Conservation (phyloP, 1,140 invertebrate species). For the Drosophila truncata region DNA sequence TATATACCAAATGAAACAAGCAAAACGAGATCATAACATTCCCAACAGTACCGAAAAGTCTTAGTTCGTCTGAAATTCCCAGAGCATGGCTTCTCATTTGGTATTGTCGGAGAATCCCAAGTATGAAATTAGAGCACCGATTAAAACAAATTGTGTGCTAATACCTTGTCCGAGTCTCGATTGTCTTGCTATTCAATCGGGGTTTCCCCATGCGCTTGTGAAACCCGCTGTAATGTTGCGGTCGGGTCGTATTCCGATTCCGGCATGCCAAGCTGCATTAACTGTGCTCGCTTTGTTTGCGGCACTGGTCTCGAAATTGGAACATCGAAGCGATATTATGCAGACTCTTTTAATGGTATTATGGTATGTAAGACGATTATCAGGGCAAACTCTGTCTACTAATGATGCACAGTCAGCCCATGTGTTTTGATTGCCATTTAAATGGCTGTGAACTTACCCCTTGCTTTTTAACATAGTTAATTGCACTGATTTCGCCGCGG, state of each 20-base stretch:
- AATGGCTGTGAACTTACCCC: conserved; percentile 65
- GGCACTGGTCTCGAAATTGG: conserved; percentile 57
- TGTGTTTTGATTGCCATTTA: conserved; percentile 7
- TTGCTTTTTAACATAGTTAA: conserved; percentile 72
- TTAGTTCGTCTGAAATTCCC: background rate
- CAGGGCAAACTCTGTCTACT: conserved; percentile 13
- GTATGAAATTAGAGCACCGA: conserved; percentile 21
- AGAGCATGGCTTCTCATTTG: background rate
- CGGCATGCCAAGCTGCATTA: conserved; percentile 17
- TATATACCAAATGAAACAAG: background rate
- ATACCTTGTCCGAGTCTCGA: conserved; percentile 58
- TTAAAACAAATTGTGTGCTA: conserved; percentile 73
- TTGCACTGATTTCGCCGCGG: conserved; percentile 76
- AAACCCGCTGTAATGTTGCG: conserved; percentile 50
- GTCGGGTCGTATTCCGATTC: conserved; percentile 18
- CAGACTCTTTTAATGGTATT: conserved; percentile 47
- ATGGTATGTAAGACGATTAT: conserved; percentile 17
- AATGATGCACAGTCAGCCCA: conserved; percentile 18
- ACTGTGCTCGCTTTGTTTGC: conserved; percentile 55
- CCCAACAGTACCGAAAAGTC: background rate
- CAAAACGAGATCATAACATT: conserved; percentile 9
- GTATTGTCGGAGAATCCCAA: conserved; percentile 27
- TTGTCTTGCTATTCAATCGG: conserved; percentile 15
- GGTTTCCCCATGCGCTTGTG: conserved; percentile 47
- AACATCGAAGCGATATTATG: conserved; percentile 65